phyloP scores from a whole-genome alignment of 2,113 vertebrate genomes.

The Tyrannus savana region DNA sequence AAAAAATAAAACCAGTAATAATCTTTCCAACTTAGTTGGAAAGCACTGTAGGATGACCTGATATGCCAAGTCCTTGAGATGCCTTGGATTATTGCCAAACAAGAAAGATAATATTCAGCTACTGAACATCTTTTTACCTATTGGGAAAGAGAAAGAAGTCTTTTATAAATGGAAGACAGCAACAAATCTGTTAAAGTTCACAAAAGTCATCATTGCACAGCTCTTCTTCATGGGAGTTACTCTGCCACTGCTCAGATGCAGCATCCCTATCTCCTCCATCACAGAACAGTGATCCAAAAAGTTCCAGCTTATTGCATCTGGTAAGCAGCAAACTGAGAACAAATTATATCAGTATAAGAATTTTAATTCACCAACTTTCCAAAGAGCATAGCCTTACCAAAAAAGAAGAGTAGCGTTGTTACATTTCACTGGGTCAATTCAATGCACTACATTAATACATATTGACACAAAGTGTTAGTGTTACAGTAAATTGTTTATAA shows the following conservation, averaged over 20 bases:
- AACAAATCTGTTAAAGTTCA: neutral
- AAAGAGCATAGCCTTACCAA: neutral
- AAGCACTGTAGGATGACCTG: neutral
- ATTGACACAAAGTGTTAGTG: neutral
- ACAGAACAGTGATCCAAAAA: neutral
- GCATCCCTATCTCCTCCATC: neutral
- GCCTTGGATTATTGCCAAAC: neutral
- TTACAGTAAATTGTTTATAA: neutral
- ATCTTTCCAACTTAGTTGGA: neutral
- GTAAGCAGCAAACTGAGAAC: neutral
- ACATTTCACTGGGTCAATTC: neutral
- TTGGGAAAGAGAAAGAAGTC: neutral
- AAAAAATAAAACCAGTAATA: neutral
- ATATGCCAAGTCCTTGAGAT: neutral
- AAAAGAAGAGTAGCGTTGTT: neutral
- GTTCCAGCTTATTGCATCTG: neutral
- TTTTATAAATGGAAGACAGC: neutral
- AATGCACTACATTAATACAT: neutral
- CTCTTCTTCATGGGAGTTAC: neutral
- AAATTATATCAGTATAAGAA: neutral
- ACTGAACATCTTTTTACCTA: neutral
- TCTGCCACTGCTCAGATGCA: neutral
- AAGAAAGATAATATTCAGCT: neutral
- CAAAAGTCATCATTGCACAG: neutral
- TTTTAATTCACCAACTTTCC: neutral